A percentile compares a stretch with the other conserved stretches of the same genome.
These are phyloP conservation scores for Euwallacea fornicatus DNA, from an alignment of 1,140 invertebrate genomes.

Conservation along the genomic window DNA sequence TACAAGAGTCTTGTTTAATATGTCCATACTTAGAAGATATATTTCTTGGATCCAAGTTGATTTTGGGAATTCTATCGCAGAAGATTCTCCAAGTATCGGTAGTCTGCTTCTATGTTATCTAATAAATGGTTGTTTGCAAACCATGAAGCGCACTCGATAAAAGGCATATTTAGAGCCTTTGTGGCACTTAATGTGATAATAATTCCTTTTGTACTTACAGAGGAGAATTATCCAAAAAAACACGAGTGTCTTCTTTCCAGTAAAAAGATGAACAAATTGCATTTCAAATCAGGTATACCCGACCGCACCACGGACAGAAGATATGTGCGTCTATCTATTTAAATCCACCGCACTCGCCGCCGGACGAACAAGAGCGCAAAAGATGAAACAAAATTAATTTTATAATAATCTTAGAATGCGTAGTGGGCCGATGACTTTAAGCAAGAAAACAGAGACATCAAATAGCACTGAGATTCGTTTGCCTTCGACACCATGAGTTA, in stretches of 20 bases:
- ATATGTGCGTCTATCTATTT: background rate
- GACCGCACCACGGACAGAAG: background rate
- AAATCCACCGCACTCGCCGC: background rate
- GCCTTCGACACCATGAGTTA: background rate
- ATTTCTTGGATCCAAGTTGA: no score
- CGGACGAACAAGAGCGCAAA: conserved; percentile 7
- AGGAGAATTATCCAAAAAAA: background rate
- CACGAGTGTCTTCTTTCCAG: background rate
- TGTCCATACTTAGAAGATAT: no score
- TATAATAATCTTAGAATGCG: conserved; percentile 6
- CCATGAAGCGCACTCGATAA: no score
- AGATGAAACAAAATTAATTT: conserved; percentile 10
- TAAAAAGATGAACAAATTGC: no score
- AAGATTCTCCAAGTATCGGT: no score
- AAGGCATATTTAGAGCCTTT: no score
- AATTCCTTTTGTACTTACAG: background rate
- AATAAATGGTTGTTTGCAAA: no score
- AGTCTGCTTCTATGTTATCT: no score
- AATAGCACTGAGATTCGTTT: background rate
- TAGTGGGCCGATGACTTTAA: conserved; percentile 10
- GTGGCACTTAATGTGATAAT: no score
- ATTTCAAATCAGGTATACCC: background rate
- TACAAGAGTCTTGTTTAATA: no score
- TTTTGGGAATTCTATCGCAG: no score
- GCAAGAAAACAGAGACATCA: conserved; percentile 17